These are phyloP conservation scores for Dendrocincla tyrannina DNA, from an alignment of 2,797 vertebrate genomes.

Conservation along the genomic window DNA sequence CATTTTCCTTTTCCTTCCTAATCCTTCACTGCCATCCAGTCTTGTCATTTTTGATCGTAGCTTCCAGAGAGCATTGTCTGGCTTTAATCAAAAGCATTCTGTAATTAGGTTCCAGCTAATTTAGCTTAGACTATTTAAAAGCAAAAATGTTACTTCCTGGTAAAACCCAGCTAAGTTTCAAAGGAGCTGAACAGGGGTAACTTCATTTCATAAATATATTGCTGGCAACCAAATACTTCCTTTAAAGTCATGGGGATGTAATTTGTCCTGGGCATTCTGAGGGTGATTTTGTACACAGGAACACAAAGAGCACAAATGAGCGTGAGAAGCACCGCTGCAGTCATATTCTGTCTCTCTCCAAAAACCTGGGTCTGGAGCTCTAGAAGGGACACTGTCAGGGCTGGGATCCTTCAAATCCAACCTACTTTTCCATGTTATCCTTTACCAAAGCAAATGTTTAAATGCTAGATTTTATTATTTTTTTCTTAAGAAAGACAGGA, in stretches of 20 bases:
- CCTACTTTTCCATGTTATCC: slow-evolving; percentile 56
- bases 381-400: slow-evolving; percentile 46
- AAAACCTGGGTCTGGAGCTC: slow-evolving; percentile 29
- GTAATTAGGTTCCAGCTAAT: slow-evolving; percentile 61
- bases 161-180: not conserved
- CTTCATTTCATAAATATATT: not conserved
- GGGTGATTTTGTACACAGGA: not conserved
- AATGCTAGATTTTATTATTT: not conserved
- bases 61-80: slow-evolving; percentile 33
- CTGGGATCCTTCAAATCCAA: slow-evolving; percentile 48
- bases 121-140: slow-evolving; percentile 36
- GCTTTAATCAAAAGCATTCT: slow-evolving; percentile 53
- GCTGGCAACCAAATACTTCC: not conserved
- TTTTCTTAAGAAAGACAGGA: not conserved
- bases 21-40: slow-evolving; percentile 20
- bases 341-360: slow-evolving; percentile 15
- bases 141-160: not conserved
- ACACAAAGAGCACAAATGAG: not conserved
- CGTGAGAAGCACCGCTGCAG: not conserved
- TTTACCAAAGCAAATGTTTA: slow-evolving; percentile 32
- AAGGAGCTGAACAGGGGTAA: not conserved
- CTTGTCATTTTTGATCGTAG: slow-evolving; percentile 13
- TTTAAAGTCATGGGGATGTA: not conserved
- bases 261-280: not conserved
- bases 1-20: slow-evolving; percentile 14